Evolutionary conservation across 1,140 invertebrate genomes (phyloP).

Genomic region (Neodiprion virginianus): DNA sequence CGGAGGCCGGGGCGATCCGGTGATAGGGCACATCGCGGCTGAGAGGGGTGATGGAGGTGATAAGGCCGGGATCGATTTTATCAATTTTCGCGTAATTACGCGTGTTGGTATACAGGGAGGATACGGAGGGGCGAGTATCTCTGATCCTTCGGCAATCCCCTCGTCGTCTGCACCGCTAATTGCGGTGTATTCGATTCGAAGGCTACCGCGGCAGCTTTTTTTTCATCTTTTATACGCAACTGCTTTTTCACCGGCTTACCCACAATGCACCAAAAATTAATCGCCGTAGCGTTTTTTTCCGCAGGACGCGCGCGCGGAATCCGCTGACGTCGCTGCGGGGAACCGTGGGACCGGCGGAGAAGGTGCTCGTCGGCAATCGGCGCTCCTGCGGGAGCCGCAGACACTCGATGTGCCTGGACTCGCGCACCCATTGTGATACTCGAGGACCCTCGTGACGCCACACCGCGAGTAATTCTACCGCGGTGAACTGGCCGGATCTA

Average conservation of each 20-base stretch:
- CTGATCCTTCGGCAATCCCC: no score
- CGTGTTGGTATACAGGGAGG: slow-evolving; percentile 54
- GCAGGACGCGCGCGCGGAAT: no score
- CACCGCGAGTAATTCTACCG: not conserved
- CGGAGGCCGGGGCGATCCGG: slow-evolving; percentile 43
- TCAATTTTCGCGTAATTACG: slow-evolving; percentile 60
- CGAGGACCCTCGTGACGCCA: not conserved
- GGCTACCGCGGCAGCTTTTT: no score
- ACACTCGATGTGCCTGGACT: not conserved
- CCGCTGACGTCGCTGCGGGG: not conserved
- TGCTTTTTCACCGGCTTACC: no score
- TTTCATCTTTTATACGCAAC: no score
- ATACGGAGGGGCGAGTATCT: not conserved
- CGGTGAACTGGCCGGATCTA: not conserved
- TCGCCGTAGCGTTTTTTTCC: no score
- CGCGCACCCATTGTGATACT: not conserved
- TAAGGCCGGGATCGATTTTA: slow-evolving; percentile 54
- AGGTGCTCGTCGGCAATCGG: no score
- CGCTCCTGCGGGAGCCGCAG: not conserved
- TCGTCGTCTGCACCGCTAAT: no score
- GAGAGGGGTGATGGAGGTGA: slow-evolving; percentile 52
- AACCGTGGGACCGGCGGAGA: not conserved
- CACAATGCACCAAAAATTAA: no score
- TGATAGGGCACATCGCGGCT: slow-evolving; percentile 55
- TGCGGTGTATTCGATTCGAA: no score